These are phyloP conservation scores for Orgyia antiqua DNA, from an alignment of 2,888 invertebrate species.

Conservation along the genomic window DNA sequence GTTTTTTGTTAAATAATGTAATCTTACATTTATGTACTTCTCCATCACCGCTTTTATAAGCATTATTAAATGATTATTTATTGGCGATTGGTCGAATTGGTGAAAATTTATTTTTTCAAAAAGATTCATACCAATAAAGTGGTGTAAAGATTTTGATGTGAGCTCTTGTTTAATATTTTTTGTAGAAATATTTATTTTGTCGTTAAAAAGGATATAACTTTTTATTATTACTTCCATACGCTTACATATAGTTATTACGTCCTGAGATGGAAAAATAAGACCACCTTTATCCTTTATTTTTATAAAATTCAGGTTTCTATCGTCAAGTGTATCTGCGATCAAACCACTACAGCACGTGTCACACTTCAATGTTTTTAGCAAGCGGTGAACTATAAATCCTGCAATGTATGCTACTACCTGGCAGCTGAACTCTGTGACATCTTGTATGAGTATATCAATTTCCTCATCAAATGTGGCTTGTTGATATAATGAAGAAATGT, in stretches of 20 bases:
- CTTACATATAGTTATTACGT: slow-evolving; percentile 17
- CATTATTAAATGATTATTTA: slow-evolving; percentile 2
- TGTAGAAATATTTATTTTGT: slow-evolving; percentile 1
- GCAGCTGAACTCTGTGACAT: slow-evolving; percentile 1
- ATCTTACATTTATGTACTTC: slow-evolving; percentile 8
- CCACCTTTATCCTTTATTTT: slow-evolving; percentile 15
- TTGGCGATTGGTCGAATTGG: slow-evolving; percentile 1
- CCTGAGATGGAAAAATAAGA: slow-evolving; percentile 13
- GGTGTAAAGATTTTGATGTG: slow-evolving; percentile 2
- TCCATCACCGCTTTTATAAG: slow-evolving; percentile 4
- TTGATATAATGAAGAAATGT: slow-evolving; percentile 4
- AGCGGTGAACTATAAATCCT: slow-evolving; percentile 14
- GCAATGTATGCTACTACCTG: slow-evolving; percentile 12
- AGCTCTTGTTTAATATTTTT: slow-evolving; percentile 4
- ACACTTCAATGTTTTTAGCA: slow-evolving; percentile 14
- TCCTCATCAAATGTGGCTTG: slow-evolving; percentile 3
- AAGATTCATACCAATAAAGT: slow-evolving; percentile 1
- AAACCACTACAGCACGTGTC: slow-evolving; percentile 12
- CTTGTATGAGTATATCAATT: slow-evolving; percentile 2
- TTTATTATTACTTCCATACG: slow-evolving; percentile 6
- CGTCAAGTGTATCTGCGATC: slow-evolving; percentile 5
- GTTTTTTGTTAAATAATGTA: slow-evolving; percentile 10
- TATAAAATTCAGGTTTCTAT: slow-evolving; percentile 9
- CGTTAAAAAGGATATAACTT: slow-evolving; percentile 2
- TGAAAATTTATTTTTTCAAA: slow-evolving; percentile 1